Percentiles rank a stretch among this genome's conserved stretches.
Evolutionary conservation across 1,140 invertebrate species (phyloP).

Genomic region (Bombyx mori): ASM3026992v2 NC_085109.1:6365501-6366000

Average conservation of each 20-base stretch:
- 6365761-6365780: conserved; percentile 4
- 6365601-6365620: neutral
- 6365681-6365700: conserved; percentile 2
- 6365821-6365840: conserved; percentile 1
- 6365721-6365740: conserved; percentile 3
- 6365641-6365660: neutral
- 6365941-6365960: too few relatives aligned
- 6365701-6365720: conserved; percentile 8
- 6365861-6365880: conserved; percentile 6
- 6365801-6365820: neutral
- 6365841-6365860: conserved; percentile 7
- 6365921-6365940: too few relatives aligned
- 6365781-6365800: conserved; percentile 4
- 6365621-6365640: conserved; percentile 2
- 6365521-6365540: too few relatives aligned
- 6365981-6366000: neutral
- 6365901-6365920: neutral
- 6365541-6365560: neutral
- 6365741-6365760: conserved; percentile 6
- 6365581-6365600: conserved; percentile 1
- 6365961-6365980: too few relatives aligned
- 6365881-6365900: conserved; percentile 7
- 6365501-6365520: too few relatives aligned
- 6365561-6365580: neutral
- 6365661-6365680: conserved; percentile 4